Evolutionary conservation across 2,113 vertebrate species (phyloP), one percentile per base, ranked within the genome.

Genomic region (Pao palembangensis): DNA sequence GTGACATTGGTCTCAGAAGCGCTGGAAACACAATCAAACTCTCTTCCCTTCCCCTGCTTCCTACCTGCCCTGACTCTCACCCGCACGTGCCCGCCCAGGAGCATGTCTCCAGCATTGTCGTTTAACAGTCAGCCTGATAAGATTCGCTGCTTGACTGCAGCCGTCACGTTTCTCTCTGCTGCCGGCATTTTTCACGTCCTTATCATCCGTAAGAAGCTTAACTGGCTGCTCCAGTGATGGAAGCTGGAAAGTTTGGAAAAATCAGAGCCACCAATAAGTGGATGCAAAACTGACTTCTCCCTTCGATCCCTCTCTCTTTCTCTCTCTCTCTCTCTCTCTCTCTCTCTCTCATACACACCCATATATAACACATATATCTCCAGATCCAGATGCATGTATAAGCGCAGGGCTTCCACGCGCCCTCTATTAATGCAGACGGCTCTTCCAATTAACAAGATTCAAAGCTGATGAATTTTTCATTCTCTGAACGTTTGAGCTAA

Each of bases 381-480:
- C 23, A 25, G 23, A 25, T 25, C 5, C 20, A n/a, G 8, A 50
- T 19, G 6, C 69, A 69, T 51, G 58, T 66, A 68, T 73, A 73
- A 81, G 65, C 63, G 53, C 69, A 83, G 87, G 87, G 83, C 85
- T 88, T 85, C 88, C 87, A 92, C 92, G 92, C 90, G 82, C 88
- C 88, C 92, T 92, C 90, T 90, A 93, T 93, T 94, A 93, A 93
- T 93, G 90, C 92, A 91, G 89, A 91, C 88, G 87, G 84, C 90
- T 93, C 88, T 84, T 88, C 92, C 91, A 92, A 93, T 94, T 93
- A 93, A 92, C 86, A 90, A 90, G 87, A 92, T 92, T 85, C 85
- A 91, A 91, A 46, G 89, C 92, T 94, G 91, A 93, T 94, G 93
- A 93, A 93, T 94, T 93, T 94, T 93, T 93, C 88, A 93, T 93